These are phyloP conservation scores for Drosophila nasuta DNA, from an alignment of 1,140 invertebrate species.

Conservation along the genomic window DNA sequence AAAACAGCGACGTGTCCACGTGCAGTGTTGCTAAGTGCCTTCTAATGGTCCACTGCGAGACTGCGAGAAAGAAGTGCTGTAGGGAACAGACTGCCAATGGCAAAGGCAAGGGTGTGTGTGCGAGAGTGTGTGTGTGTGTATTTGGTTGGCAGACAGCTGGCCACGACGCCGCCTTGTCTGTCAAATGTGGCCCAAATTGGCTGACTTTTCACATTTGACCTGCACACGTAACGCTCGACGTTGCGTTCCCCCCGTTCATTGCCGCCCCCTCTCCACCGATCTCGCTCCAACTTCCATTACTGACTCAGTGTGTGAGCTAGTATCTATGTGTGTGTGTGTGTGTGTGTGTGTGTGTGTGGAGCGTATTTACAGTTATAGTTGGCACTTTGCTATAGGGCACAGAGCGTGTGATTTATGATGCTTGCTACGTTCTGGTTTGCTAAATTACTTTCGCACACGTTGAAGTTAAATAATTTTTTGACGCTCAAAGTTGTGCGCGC, in stretches of 20 bases:
- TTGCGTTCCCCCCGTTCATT: neutral
- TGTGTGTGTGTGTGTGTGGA: slow-evolving; percentile 25
- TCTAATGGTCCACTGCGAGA: slow-evolving; percentile 19
- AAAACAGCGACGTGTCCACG: neutral
- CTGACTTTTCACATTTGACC: slow-evolving; percentile 81
- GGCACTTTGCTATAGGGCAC: slow-evolving; percentile 46
- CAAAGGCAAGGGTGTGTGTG: neutral
- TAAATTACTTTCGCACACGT: slow-evolving; percentile 75
- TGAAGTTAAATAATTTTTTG: slow-evolving; percentile 52
- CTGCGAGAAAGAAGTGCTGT: neutral
- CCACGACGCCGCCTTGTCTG: slow-evolving; percentile 61
- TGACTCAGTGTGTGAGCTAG: neutral
- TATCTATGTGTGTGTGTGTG: neutral
- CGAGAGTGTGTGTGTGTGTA: neutral
- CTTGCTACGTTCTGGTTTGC: slow-evolving; percentile 56
- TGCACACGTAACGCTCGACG: slow-evolving; percentile 65
- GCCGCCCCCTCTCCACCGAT: no score
- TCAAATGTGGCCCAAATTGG: slow-evolving; percentile 75
- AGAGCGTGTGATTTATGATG: slow-evolving; percentile 78
- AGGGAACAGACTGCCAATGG: no score
- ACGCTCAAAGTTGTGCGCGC: slow-evolving; percentile 38
- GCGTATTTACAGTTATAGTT: slow-evolving; percentile 70
- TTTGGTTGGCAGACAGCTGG: slow-evolving; percentile 38
- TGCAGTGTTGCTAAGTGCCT: slow-evolving; percentile 35
- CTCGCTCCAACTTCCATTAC: neutral